Conservation (phyloP, 2,888 invertebrate genomes). For the Hymenopus coronatus region DNA sequence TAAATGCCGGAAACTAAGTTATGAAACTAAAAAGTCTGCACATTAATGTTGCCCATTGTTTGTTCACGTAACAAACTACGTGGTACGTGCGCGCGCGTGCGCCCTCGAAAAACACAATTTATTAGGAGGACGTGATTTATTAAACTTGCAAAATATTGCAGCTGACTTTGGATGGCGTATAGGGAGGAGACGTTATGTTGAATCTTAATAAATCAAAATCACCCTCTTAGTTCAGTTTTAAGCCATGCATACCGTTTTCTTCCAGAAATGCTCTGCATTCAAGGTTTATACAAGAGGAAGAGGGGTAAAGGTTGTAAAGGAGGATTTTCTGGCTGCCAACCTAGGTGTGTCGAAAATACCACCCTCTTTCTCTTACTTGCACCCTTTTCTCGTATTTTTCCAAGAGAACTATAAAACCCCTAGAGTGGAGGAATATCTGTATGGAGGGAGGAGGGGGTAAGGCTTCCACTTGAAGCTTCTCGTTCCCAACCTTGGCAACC, state of each 20-base stretch:
- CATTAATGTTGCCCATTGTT: neutral
- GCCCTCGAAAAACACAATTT: neutral
- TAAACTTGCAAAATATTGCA: neutral
- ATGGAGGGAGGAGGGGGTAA: neutral
- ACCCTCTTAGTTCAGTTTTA: neutral
- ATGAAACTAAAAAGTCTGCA: neutral
- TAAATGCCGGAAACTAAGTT: neutral
- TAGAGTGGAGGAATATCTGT: neutral
- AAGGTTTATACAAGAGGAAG: neutral
- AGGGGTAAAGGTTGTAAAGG: neutral
- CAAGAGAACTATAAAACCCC: neutral
- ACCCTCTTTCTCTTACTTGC: neutral
- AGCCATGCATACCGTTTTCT: neutral
- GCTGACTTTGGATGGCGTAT: neutral
- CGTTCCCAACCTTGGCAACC: neutral
- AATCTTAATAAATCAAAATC: neutral
- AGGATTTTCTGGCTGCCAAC: neutral
- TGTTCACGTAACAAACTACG: neutral
- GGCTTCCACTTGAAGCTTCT: neutral
- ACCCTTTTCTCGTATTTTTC: neutral
- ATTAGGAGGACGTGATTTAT: neutral
- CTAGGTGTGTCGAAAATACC: neutral
- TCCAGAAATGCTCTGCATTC: neutral
- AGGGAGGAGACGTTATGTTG: neutral
- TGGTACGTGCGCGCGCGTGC: neutral